Conservation (phyloP, 2,888 invertebrate genomes). For the Sarcophaga rosellei region DNA sequence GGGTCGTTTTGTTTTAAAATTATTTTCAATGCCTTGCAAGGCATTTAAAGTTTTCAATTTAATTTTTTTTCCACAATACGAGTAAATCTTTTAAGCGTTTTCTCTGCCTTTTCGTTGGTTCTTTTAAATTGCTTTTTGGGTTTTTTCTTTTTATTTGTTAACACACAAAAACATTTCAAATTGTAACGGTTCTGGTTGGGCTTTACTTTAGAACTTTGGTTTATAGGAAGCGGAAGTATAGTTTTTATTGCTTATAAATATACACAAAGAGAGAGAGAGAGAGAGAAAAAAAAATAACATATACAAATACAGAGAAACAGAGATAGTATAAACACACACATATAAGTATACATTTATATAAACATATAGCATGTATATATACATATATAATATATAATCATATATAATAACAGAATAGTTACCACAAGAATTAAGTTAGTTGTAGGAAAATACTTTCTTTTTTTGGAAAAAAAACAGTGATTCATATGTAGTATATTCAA, state of each 20-base stretch:
- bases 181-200: slow-evolving; percentile 63
- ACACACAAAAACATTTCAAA: slow-evolving; percentile 60
- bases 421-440: slow-evolving; percentile 48
- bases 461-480: not conserved
- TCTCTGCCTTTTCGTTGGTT: slow-evolving; percentile 4
- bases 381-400: not conserved
- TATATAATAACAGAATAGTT: slow-evolving; percentile 20
- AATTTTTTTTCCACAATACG: slow-evolving; percentile 26
- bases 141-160: slow-evolving; percentile 8
- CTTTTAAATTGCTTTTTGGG: not conserved
- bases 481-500: not conserved
- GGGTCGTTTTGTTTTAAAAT: slow-evolving; percentile 45
- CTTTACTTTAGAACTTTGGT: slow-evolving; percentile 71
- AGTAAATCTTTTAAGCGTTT: slow-evolving; percentile 49
- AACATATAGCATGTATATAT: slow-evolving; percentile 12
- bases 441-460: slow-evolving; percentile 12
- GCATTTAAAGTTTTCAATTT: slow-evolving; percentile 34
- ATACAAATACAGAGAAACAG: slow-evolving; percentile 30
- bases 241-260: slow-evolving; percentile 50
- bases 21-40: not conserved
- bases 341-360: slow-evolving; percentile 30
- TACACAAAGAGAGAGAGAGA: slow-evolving; percentile 36
- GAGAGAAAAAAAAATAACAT: not conserved
- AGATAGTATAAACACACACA: slow-evolving; percentile 48
- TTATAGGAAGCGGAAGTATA: slow-evolving; percentile 62